Conservation (phyloP, 2,113 vertebrate species). For the Nematolebias whitei region DNA sequence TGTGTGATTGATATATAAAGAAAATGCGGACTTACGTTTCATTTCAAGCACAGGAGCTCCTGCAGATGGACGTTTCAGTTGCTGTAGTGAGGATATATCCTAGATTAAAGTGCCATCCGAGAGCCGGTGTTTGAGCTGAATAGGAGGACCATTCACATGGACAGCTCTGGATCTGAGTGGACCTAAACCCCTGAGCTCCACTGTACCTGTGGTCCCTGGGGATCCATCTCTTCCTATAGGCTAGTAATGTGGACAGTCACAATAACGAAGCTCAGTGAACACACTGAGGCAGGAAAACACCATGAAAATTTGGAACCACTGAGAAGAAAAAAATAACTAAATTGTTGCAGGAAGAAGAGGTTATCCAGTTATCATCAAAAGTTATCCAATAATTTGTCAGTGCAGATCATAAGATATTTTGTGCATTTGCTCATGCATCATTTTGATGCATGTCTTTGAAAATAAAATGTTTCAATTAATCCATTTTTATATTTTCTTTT, state of each 20-base stretch:
- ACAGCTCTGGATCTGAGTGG: conserved; percentile 44
- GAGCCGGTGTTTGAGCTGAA: conserved; percentile 64
- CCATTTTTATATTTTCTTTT: neutral
- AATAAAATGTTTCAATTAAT: neutral
- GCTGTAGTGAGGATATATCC: conserved; percentile 60
- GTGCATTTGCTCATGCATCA: neutral
- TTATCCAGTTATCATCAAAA: neutral
- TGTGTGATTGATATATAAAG: neutral
- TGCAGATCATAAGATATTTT: neutral
- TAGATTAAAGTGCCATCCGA: conserved; percentile 72
- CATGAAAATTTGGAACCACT: neutral
- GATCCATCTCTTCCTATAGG: conserved; percentile 70
- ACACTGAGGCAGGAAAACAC: conserved; percentile 15
- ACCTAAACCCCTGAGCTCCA: conserved; percentile 74
- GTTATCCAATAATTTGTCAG: neutral
- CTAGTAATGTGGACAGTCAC: conserved; percentile 21
- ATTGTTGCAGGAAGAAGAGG: neutral
- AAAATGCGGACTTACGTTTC: conserved; percentile 56
- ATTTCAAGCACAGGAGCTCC: conserved; percentile 39
- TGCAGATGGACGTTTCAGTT: conserved; percentile 57
- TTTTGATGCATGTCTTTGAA: neutral
- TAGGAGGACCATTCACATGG: conserved; percentile 65
- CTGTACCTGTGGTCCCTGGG: conserved; percentile 77
- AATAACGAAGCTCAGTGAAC: conserved; percentile 2
- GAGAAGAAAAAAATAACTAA: neutral